These are phyloP conservation scores for Natator depressus DNA, from an alignment of 2,113 vertebrate species.

Conservation along the genomic window DNA sequence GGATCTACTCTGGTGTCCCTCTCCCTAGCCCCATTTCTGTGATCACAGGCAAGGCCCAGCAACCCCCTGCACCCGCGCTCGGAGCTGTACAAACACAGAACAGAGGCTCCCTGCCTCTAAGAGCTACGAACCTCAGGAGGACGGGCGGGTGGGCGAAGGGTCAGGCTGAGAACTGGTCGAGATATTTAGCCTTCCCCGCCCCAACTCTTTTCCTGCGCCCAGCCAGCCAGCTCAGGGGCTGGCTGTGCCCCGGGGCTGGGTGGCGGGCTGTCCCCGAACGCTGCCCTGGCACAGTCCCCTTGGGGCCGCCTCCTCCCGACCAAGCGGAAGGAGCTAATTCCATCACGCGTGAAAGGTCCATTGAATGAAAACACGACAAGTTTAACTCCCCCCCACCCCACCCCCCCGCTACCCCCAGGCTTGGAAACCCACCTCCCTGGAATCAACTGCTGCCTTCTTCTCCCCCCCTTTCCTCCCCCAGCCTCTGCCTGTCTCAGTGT, in stretches of 20 bases:
- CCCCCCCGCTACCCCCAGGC: not conserved
- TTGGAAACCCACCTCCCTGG: not conserved
- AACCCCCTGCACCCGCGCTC: too few species aligned
- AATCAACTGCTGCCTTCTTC: not conserved
- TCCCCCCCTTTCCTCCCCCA: not conserved
- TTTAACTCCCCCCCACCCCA: not conserved
- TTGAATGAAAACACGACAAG: not conserved
- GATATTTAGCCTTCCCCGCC: not conserved
- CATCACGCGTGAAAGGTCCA: not conserved
- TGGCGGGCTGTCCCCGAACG: not conserved
- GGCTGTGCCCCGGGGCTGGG: too few species aligned
- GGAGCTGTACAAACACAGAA: not conserved
- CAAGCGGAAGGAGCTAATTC: not conserved
- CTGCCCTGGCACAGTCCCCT: not conserved
- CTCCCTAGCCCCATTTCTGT: not conserved
- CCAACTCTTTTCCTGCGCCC: not conserved
- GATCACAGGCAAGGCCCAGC: not conserved
- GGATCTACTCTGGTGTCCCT: not conserved
- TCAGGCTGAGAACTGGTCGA: not conserved
- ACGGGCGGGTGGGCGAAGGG: not conserved
- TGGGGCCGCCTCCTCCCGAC: not conserved
- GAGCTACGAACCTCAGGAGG: not conserved
- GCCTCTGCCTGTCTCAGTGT: not conserved
- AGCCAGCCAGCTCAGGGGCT: not conserved
- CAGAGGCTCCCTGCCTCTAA: not conserved